A percentile compares a stretch with the other conserved stretches of the same genome.
Conservation (phyloP, 2,888 invertebrate genomes). For the Hylaea fasciaria region DNA sequence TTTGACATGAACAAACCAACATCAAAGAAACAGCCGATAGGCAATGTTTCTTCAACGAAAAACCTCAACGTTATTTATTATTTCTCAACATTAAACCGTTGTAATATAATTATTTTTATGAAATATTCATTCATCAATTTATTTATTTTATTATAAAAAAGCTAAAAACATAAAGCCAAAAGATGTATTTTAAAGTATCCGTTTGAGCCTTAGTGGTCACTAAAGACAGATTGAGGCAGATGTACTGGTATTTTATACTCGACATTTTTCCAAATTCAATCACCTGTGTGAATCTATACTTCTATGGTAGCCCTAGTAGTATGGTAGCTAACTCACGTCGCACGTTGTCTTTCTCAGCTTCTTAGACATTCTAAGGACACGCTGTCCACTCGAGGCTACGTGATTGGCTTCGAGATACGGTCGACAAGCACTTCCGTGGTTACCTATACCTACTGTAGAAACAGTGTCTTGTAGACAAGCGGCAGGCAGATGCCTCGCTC, state of each 20-base stretch:
- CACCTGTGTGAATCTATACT: neutral
- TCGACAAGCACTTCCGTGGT: constrained; percentile 49
- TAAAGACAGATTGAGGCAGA: too few species aligned
- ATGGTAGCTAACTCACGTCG: constrained; percentile 23
- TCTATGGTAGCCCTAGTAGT: neutral
- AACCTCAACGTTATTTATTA: too few species aligned
- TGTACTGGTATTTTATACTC: too few species aligned
- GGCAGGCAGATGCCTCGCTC: constrained; percentile 11
- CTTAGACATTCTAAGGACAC: constrained; percentile 61
- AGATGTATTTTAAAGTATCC: too few species aligned
- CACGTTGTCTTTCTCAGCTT: constrained; percentile 40
- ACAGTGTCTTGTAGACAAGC: constrained; percentile 9
- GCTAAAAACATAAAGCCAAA: too few species aligned
- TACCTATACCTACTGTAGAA: constrained; percentile 28
- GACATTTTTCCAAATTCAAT: neutral
- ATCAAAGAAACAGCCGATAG: too few species aligned
- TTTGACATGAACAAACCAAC: neutral
- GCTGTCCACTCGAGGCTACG: constrained; percentile 63
- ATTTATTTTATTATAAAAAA: too few species aligned
- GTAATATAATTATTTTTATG: too few species aligned
- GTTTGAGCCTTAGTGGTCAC: too few species aligned
- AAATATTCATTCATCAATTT: too few species aligned
- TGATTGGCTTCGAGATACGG: constrained; percentile 60
- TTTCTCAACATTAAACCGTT: too few species aligned
- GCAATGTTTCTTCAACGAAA: too few species aligned